phyloP scores from a whole-genome alignment of 2,888 invertebrate genomes.

The Epistrophella euchroma region DNA sequence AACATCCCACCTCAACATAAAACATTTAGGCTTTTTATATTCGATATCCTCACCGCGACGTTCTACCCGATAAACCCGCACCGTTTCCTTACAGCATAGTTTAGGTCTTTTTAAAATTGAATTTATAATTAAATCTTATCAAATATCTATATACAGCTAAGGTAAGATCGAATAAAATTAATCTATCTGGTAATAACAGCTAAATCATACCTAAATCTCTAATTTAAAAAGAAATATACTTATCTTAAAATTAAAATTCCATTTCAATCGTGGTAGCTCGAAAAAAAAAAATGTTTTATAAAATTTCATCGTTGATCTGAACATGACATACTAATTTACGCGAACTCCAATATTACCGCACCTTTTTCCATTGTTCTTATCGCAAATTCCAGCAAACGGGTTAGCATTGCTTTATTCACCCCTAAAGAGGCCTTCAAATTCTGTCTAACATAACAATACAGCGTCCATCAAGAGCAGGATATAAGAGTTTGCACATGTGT shows the following conservation, averaged over 20 bases:
- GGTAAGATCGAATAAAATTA: neutral
- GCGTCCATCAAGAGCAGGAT: constrained; percentile 8
- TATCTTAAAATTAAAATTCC: neutral
- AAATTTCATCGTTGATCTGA: constrained; percentile 1
- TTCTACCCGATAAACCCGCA: too few relatives aligned
- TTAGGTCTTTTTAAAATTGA: too few relatives aligned
- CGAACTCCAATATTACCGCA: neutral
- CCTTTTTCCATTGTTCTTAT: neutral
- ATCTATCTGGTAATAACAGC: neutral
- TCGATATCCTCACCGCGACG: too few relatives aligned
- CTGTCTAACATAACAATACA: constrained; percentile 1
- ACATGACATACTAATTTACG: constrained; percentile 9
- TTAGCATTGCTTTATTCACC: neutral
- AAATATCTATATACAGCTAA: too few relatives aligned
- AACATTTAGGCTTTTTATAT: too few relatives aligned
- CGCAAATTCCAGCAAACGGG: neutral
- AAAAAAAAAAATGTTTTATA: neutral
- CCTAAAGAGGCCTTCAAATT: neutral
- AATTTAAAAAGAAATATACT: neutral
- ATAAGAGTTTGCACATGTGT: too few relatives aligned
- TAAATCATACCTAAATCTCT: too few relatives aligned
- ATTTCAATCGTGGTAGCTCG: neutral
- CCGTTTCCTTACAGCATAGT: too few relatives aligned
- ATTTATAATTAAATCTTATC: too few relatives aligned
- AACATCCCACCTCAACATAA: too few relatives aligned